Conservation (phyloP, 92 coral and sea anemone genomes). For the Desmophyllum pertusum region DNA sequence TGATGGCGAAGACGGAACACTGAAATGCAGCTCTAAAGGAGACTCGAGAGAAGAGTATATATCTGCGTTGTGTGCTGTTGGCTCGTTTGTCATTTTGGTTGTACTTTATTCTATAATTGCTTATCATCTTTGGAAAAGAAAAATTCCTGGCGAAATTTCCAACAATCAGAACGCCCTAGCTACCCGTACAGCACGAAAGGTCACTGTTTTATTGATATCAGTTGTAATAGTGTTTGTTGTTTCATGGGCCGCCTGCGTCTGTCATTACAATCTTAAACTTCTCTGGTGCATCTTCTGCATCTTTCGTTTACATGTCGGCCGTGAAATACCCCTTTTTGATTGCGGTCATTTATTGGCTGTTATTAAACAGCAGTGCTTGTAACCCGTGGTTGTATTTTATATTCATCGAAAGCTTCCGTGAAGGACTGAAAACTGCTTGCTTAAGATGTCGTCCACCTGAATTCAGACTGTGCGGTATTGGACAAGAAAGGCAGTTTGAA, state of each 20-base stretch:
- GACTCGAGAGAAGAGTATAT: background rate
- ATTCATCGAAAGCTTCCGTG: constrained; percentile 18
- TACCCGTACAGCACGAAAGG: constrained; percentile 4
- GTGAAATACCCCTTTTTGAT: background rate
- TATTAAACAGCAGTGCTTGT: too few species aligned
- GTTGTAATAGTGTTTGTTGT: constrained; percentile 11
- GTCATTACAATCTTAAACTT: background rate
- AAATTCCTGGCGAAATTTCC: constrained; percentile 13
- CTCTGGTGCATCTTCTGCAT: background rate
- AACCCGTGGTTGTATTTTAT: too few species aligned
- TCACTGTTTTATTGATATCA: constrained; percentile 12
- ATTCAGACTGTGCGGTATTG: too few species aligned
- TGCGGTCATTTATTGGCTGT: background rate
- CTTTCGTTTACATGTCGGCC: too few species aligned
- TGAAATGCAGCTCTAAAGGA: background rate
- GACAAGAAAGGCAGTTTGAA: too few species aligned
- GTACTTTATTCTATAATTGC: constrained; percentile 6
- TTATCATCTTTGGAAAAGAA: constrained; percentile 21
- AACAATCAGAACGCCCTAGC: background rate
- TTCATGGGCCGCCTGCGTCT: too few species aligned
- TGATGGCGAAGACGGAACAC: background rate
- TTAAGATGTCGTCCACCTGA: too few species aligned
- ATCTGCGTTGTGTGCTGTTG: background rate
- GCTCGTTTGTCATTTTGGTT: background rate
- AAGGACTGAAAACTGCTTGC: too few species aligned